Base-by-base conservation (phyloP, 2,888 invertebrate genomes). In the Hesperia comma region DNA sequence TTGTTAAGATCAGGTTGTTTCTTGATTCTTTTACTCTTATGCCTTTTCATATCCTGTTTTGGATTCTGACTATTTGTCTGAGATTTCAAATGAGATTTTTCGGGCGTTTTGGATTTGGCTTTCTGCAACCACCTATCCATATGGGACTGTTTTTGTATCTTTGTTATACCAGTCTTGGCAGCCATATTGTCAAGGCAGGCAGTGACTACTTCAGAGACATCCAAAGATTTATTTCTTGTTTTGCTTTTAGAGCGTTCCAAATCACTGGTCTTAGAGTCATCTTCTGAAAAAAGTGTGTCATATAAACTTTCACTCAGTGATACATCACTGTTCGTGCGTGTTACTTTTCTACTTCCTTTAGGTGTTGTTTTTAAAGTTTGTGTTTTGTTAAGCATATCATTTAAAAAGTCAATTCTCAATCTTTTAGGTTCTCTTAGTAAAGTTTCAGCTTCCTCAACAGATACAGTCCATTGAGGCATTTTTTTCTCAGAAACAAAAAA, bases 401-500 rank as follows among this genome's bases (percentile, higher is more conserved):
- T 80, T 68, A 94, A 93, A 66, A 91, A 87, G 53, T 94, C 90
- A 53, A 94, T 88, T 70, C 95, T 92, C n/a, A 94, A 85, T 51
- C 93, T 83, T 67, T 93, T 88, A 14, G 94, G 91, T 78, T 94
- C 92, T 12, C 88, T 79, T 4, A 94, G 83, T 7, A 97, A 89
- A 61, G 88, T 89, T 76, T 95, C 95, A 0, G 97, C 97, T 87
- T 97, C 97, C n/a, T 93, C 91, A 0, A 97, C 94, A 0, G 97
- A 97, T 55, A 93, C 87, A 41, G 94, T 91, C 97, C 98, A 98
- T 63, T 94, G 93, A 3, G 87, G 76, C 73, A 91, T 87, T 71
- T 94, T 90, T 71, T 93, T 87, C 49, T 93, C 90, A n/a, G 93
- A 93, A 17, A 94, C 82, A 55, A 90, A 84, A 74, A 92, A 94